phyloP scores from a whole-genome alignment of 2,888 invertebrate genomes.

The Volucella bombylans region DNA sequence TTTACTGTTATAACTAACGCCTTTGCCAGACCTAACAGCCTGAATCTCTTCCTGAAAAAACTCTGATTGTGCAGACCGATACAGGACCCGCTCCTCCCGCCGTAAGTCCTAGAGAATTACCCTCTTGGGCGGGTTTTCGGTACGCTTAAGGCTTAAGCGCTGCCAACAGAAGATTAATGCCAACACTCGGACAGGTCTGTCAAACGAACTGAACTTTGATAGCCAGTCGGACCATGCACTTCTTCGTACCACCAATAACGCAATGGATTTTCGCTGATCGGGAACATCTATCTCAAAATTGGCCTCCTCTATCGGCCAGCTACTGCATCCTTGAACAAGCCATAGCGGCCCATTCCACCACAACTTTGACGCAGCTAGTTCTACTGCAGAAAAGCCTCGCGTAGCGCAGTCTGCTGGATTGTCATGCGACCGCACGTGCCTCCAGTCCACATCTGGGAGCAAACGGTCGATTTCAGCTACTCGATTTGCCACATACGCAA shows the following conservation, averaged over 20 bases:
- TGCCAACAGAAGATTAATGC: background rate
- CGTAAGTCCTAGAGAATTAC: background rate
- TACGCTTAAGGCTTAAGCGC: background rate
- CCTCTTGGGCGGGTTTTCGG: background rate
- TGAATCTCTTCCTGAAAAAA: slow-evolving; percentile 11
- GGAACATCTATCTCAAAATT: no score
- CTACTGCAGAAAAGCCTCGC: no score
- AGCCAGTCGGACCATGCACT: slow-evolving; percentile 19
- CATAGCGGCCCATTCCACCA: no score
- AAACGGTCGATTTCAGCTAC: no score
- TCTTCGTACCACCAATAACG: background rate
- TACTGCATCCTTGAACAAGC: no score
- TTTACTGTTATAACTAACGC: background rate
- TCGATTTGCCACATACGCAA: no score
- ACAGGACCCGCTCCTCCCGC: slow-evolving; percentile 12
- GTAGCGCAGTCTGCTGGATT: no score
- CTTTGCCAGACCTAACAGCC: slow-evolving; percentile 3
- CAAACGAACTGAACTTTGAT: background rate
- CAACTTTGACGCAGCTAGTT: no score
- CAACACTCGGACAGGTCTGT: background rate
- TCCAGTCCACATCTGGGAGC: no score
- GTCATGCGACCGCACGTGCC: no score
- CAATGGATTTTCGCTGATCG: slow-evolving; percentile 3
- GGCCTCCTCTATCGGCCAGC: no score
- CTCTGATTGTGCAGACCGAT: slow-evolving; percentile 6